These are phyloP conservation scores for Siniperca undulata DNA, from an alignment of 2,797 vertebrate species.

Conservation along the genomic window DNA sequence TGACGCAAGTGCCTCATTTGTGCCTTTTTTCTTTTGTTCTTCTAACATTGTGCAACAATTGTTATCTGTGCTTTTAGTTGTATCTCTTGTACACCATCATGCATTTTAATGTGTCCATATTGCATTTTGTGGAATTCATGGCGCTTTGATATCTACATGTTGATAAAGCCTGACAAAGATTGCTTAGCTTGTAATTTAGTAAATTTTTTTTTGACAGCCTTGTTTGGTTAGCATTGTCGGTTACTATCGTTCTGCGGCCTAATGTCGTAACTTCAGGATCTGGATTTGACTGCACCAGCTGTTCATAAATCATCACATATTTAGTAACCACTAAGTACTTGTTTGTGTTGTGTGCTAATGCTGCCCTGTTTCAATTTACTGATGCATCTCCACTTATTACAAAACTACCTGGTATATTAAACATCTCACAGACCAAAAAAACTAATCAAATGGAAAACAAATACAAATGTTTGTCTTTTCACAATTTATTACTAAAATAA, in stretches of 20 bases:
- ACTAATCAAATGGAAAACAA: no score
- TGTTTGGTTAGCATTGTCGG: neutral
- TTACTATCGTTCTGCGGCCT: neutral
- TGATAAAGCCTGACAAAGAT: neutral
- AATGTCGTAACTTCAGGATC: neutral
- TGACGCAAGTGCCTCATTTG: neutral
- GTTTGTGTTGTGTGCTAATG: neutral
- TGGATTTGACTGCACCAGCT: no score
- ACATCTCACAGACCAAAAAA: no score
- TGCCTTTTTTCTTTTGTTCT: no score
- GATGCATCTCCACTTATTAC: no score
- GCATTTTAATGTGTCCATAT: neutral
- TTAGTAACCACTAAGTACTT: neutral
- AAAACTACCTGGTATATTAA: no score
- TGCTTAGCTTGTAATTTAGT: neutral
- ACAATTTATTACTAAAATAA: conserved; percentile 83
- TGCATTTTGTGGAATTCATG: neutral
- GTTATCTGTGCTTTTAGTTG: neutral
- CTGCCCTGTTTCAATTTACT: neutral
- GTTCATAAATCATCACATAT: neutral
- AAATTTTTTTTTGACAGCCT: neutral
- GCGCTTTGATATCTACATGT: no score
- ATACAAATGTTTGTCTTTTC: conserved; percentile 27
- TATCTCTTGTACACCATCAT: neutral
- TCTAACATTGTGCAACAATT: neutral